Evolutionary conservation across 1,140 invertebrate genomes (phyloP).

Genomic region (Leptinotarsa undecemlineata): DNA sequence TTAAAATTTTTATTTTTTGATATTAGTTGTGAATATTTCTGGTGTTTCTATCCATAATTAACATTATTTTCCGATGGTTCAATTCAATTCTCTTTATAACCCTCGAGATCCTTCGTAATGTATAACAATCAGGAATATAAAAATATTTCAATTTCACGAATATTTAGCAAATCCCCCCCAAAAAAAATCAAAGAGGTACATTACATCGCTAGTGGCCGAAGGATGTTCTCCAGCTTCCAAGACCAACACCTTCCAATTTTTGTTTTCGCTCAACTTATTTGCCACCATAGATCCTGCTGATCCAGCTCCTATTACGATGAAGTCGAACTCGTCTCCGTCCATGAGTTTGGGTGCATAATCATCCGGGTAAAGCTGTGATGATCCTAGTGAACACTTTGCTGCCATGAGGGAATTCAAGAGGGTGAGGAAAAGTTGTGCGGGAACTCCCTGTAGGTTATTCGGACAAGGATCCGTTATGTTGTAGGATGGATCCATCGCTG

Average conservation of each 20-base stretch:
- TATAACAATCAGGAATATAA: no score
- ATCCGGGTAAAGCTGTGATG: slow-evolving; percentile 28
- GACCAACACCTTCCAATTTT: slow-evolving; percentile 39
- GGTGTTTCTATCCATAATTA: no score
- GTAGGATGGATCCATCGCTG: not conserved
- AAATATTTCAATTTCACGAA: no score
- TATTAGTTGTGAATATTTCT: no score
- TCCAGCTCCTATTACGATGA: slow-evolving; percentile 44
- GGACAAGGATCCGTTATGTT: slow-evolving; percentile 31
- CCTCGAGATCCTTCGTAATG: no score
- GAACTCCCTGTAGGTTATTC: slow-evolving; percentile 26
- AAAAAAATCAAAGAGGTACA: no score
- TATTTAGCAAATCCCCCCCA: no score
- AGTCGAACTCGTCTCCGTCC: slow-evolving; percentile 43
- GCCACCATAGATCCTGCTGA: slow-evolving; percentile 43
- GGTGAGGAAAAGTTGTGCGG: slow-evolving; percentile 38
- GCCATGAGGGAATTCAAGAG: slow-evolving; percentile 33
- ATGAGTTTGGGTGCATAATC: slow-evolving; percentile 29
- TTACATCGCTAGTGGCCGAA: slow-evolving; percentile 39
- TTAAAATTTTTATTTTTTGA: no score
- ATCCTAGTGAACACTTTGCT: slow-evolving; percentile 33
- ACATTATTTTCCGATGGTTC: no score
- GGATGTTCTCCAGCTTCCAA: slow-evolving; percentile 44
- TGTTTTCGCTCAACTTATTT: slow-evolving; percentile 40
- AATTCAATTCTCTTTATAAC: no score